phyloP scores from a whole-genome alignment of 2,797 vertebrate species.

The Falco berigora region DNA sequence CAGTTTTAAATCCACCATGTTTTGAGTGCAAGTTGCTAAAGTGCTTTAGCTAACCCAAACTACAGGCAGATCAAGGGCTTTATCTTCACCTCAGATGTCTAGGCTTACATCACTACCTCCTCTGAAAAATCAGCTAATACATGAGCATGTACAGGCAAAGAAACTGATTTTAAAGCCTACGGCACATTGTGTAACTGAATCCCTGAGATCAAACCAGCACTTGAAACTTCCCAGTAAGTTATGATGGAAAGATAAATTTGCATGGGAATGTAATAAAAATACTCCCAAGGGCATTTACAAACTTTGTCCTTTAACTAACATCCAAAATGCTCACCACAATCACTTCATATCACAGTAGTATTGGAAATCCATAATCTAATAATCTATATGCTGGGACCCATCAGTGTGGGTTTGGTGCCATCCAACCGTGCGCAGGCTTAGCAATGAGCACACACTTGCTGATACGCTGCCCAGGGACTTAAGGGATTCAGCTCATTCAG shows the following conservation, averaged over 20 bases:
- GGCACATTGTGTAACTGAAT: neutral
- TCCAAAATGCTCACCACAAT: neutral
- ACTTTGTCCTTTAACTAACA: neutral
- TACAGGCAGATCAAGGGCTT: neutral
- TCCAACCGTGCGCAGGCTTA: neutral
- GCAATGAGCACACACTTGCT: neutral
- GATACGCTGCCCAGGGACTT: neutral
- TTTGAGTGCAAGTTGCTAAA: neutral
- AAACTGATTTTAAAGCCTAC: neutral
- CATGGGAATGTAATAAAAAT: neutral
- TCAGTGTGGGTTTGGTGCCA: neutral
- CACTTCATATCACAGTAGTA: neutral
- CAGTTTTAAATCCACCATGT: neutral
- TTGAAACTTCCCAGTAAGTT: neutral
- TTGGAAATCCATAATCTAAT: neutral
- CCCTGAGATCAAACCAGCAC: neutral
- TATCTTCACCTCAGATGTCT: neutral
- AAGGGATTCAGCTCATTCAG: neutral
- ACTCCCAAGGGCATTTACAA: neutral
- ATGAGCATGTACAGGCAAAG: slow-evolving; percentile 8
- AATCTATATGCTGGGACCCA: neutral
- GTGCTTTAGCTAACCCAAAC: neutral
- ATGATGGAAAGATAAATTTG: neutral
- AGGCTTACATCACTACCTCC: neutral
- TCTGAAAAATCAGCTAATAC: neutral